These are phyloP conservation scores for Tigriopus japonicus DNA, from an alignment of 1,140 invertebrate genomes.

Conservation along the genomic window DNA sequence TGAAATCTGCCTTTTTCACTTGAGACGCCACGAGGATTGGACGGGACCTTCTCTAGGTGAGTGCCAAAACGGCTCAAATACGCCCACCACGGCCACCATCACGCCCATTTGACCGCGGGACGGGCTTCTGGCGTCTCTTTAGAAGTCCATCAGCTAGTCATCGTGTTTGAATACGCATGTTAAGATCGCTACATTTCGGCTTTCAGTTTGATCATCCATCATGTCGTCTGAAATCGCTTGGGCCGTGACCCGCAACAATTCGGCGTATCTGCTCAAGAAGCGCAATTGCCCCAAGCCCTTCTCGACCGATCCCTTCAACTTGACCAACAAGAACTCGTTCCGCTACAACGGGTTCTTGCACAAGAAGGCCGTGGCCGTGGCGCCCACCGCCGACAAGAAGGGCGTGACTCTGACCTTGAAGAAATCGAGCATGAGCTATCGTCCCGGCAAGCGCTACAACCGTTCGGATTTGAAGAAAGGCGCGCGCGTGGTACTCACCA, in stretches of 20 bases:
- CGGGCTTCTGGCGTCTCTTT: too few relatives aligned
- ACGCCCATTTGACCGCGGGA: too few relatives aligned
- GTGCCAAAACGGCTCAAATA: too few relatives aligned
- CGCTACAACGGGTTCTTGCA: constrained; percentile 5
- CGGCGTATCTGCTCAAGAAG: constrained; percentile 13
- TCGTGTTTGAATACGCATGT: too few relatives aligned
- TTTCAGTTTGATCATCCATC: too few relatives aligned
- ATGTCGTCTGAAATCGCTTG: constrained; percentile 4
- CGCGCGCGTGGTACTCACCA: not conserved
- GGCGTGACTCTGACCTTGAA: constrained; percentile 2
- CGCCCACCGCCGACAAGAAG: constrained; percentile 2
- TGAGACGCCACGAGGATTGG: too few relatives aligned
- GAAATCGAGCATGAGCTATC: not conserved
- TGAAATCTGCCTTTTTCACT: not conserved
- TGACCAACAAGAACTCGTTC: constrained; percentile 9
- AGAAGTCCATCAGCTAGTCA: too few relatives aligned
- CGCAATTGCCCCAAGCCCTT: constrained; percentile 13
- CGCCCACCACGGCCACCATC: too few relatives aligned
- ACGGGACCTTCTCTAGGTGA: too few relatives aligned
- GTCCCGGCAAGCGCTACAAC: not conserved
- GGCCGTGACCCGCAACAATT: constrained; percentile 6
- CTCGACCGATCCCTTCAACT: constrained; percentile 4
- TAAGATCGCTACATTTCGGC: too few relatives aligned
- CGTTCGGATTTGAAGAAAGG: not conserved
- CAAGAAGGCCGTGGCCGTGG: constrained; percentile 6